Evolutionary conservation across 2,888 invertebrate genomes (phyloP), one percentile per base, ranked within the genome.

Genomic region (Boloria euphrosyne): DNA sequence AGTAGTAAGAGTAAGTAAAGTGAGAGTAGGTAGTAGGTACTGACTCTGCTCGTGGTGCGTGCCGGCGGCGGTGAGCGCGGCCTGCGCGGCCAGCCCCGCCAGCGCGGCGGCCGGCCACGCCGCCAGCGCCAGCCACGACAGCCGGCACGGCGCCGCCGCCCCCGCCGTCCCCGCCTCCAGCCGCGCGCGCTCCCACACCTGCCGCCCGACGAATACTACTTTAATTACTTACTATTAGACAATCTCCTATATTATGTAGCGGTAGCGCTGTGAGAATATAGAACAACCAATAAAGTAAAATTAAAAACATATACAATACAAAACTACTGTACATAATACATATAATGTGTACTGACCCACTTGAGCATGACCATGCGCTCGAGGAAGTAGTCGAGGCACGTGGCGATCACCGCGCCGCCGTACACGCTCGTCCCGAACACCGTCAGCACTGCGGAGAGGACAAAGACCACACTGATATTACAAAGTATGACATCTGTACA

Each of bases 371-470:
- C 88, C 84, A 95, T 92, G 78, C 94, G 92, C 81, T 96, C 96
- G 67, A 96, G 93, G 84, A 95, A 96, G 83, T 96, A 96, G 86
- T 96, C 96, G 65, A 95, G 89, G 3, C 95, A 93, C 14, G 93
- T 93, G 13, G 95, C 93, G 73, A 96, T 93, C 65, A 96, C 93
- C 7, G 95, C 95, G 18, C 95, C 95, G 27, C 96, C 96, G 74
- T 96, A 95, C n/a, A 96, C 90, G 73, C 95, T 94, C 14, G 96
- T 96, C 46, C 96, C 95, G 66, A 96, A 85, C 76, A 96, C 94
- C 50, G 96, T 96, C 72, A 96, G 83, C 69, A 93, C 94, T 94
- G 84, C 27, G 6, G 85, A 86, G 13, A 14, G 44, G 14, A 14
- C 14, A 55, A 7, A 1, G 10, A 38, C 31, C 31, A 10, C 7